A percentile compares a stretch with the other conserved stretches of the same genome.
These are phyloP conservation scores for Oscheius sp. DNA, from an alignment of 2,888 invertebrate genomes.

Conservation along the genomic window DNA sequence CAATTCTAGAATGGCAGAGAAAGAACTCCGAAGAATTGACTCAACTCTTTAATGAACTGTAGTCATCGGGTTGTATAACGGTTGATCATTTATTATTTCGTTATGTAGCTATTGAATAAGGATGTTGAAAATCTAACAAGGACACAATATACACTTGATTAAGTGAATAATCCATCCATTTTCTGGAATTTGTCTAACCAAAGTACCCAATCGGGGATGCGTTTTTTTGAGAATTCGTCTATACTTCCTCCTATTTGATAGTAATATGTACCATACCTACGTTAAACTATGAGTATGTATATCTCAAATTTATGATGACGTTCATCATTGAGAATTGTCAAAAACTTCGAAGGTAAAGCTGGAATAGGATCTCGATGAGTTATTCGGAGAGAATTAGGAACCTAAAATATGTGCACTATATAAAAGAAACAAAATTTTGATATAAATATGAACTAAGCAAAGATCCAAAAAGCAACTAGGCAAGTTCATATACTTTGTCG, in stretches of 20 bases:
- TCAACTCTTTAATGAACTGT: slow-evolving; percentile 12
- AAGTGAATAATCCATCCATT: too few relatives aligned
- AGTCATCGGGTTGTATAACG: slow-evolving; percentile 18
- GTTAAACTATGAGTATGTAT: neutral
- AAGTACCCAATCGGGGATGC: too few relatives aligned
- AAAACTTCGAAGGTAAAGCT: neutral
- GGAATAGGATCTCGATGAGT: slow-evolving; percentile 1
- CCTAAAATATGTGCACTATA: neutral
- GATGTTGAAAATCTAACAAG: too few relatives aligned
- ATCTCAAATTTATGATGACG: slow-evolving; percentile 11
- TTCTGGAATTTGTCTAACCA: too few relatives aligned
- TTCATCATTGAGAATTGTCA: neutral
- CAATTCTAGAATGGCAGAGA: slow-evolving; percentile 11
- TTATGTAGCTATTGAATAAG: neutral
- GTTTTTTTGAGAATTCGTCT: too few relatives aligned
- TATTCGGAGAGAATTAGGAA: neutral
- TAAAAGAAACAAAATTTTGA: neutral
- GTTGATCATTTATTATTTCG: neutral
- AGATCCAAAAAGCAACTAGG: too few relatives aligned
- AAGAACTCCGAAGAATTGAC: slow-evolving; percentile 8
- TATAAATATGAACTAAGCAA: too few relatives aligned
- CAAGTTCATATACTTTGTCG: too few relatives aligned
- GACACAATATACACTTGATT: too few relatives aligned
- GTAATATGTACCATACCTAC: too few relatives aligned
- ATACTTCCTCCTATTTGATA: too few relatives aligned